Evolutionary conservation across 1,140 invertebrate genomes (phyloP).

Genomic region (Cecropterus lyciades): DNA sequence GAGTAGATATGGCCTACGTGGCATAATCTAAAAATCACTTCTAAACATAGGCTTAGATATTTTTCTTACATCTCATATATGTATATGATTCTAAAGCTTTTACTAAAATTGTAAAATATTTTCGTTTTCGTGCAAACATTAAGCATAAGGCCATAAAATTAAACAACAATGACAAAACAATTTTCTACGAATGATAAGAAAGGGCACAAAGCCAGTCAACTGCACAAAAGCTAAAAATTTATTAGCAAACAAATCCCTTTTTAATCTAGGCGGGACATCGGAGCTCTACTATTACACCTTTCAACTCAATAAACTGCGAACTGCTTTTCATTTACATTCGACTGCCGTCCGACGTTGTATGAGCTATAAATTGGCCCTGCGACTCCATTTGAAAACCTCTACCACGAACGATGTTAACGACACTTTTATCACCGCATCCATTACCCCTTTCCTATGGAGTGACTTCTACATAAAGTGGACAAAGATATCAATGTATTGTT

Average conservation of each 20-base stretch:
- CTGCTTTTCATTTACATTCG: constrained; percentile 51
- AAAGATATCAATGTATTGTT: constrained; percentile 27
- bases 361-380: constrained; percentile 49
- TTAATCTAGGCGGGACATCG: constrained; percentile 35
- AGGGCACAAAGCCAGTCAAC: constrained; percentile 9
- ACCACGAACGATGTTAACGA: constrained; percentile 14
- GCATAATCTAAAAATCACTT: too few relatives aligned
- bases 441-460: constrained; percentile 13
- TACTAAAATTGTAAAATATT: too few relatives aligned
- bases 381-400: constrained; percentile 41
- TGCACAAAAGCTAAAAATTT: constrained; percentile 26
- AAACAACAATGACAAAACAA: neutral
- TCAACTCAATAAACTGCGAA: constrained; percentile 49
- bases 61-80: too few relatives aligned
- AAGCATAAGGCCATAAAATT: neutral
- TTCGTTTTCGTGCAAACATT: too few relatives aligned
- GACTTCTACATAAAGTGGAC: neutral
- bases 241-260: constrained; percentile 37
- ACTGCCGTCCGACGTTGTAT: constrained; percentile 47
- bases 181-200: neutral
- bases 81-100: too few relatives aligned
- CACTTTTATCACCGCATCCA: constrained; percentile 15
- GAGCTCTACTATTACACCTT: constrained; percentile 43
- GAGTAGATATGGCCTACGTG: too few relatives aligned
- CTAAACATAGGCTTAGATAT: too few relatives aligned